Base-by-base conservation (phyloP, 2,888 invertebrate species). In the Drosophila subquinaria region DNA sequence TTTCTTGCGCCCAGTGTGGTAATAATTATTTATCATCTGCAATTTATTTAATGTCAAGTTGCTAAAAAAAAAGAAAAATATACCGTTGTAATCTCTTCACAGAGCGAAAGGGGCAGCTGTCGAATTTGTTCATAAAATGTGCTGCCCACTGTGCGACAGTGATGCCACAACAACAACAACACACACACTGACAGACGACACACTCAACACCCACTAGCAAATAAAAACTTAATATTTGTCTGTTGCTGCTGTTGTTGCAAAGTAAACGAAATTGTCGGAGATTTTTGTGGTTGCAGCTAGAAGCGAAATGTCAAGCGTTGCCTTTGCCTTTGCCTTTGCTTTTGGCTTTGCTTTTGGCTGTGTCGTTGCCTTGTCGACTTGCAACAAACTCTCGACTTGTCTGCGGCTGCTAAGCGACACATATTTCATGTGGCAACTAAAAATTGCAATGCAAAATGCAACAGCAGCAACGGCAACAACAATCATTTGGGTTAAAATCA, bases 401-500 rank as follows among this genome's bases (percentile, higher is more conserved):
- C 61, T 65, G 48, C 42, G 4, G 48, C 42, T 57, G 43, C 36
- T 38, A 60, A 55, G 48, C 64, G 69, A 76, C 73, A 73, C 67
- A 78, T 72, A 67, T 67, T 68, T 62, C 66, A 62, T 71, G 68
- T 63, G 68, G 76, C 52, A 81, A 70, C 67, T 74, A 65, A 76
- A 79, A 77, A 69, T 68, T 69, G 66, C 73, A 73, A 73, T 69
- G 61, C 72, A 63, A 67, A 63, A 70, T 70, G 65, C 55, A 72
- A 23, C 40, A 64, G 45, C 59, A 35, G n/a, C 48, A 40, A 27
- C 13, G 38, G n/a, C 20, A 61, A 15, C 51, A 53, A 42, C 43
- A 61, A 69, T 75, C 74, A 84, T 86, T 80, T 83, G 82, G 86
- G 83, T 74, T 85, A 85, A 85, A 83, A 81, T 78, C 76, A 81